phyloP scores from a whole-genome alignment of 92 coral and sea anemone species.

The Isaurus tuberculatus region DNA sequence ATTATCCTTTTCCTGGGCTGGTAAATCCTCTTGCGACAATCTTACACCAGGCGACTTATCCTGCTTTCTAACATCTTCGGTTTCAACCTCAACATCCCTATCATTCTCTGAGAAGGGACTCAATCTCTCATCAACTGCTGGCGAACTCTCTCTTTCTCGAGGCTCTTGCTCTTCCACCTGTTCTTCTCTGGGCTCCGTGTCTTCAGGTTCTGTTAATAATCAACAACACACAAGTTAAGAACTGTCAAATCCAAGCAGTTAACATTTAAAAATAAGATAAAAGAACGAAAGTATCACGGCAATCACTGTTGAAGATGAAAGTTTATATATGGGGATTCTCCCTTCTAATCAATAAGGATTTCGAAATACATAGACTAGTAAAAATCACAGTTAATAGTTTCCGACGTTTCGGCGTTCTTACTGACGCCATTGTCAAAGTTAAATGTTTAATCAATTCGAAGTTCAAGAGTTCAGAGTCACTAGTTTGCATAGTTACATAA shows the following conservation, averaged over 20 bases:
- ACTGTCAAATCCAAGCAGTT: background rate
- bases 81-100: constrained; percentile 55
- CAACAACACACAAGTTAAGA: background rate
- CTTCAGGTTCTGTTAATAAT: constrained; percentile 22
- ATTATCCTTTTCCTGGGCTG: constrained; percentile 14
- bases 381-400: too few species aligned
- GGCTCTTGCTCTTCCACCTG: background rate
- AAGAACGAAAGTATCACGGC: too few species aligned
- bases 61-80: constrained; percentile 58
- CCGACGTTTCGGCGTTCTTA: too few species aligned
- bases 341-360: too few species aligned
- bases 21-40: constrained; percentile 11
- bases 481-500: too few species aligned
- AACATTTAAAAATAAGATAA: too few species aligned
- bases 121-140: constrained; percentile 8
- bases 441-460: too few species aligned
- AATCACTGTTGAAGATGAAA: too few species aligned
- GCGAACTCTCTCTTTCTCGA: background rate
- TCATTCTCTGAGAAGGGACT: constrained; percentile 49
- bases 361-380: too few species aligned
- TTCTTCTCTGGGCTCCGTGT: background rate
- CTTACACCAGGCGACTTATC: constrained; percentile 15
- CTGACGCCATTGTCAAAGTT: too few species aligned
- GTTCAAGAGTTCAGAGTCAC: too few species aligned
- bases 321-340: too few species aligned